Evolutionary conservation across 2,888 invertebrate genomes (phyloP), one percentile per base, ranked within the genome.

Genomic region (Eupithecia pulchellata): DNA sequence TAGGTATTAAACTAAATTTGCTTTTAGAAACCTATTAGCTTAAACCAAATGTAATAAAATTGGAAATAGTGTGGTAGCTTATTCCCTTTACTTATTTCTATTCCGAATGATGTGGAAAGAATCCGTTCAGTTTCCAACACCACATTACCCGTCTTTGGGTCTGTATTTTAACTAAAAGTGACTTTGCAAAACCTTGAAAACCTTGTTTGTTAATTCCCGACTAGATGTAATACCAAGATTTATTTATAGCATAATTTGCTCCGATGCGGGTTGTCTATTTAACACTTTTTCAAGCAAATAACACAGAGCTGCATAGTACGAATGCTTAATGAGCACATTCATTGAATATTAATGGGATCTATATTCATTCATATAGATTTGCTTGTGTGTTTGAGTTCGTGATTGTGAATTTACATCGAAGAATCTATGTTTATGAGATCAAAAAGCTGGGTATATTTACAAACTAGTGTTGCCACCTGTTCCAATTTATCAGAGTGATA

Each of bases 211-310:
- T 52, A 52, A 52, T 52, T 25, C 20, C 4, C 52, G 25, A 52
- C 25, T 52, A 25, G 52, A 11, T 47, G 2, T 20, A 47, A 47
- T 20, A 25, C 20, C 25, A 25, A 25, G 52, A 52, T 52, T 52
- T 52, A 52, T 52, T 52, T 52, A 52, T 52, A 52, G 20, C 20
- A n/a, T n/a, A 20, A 17, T 52, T 47, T 47, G 8, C 20, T 47
- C 47, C 20, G 20, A 52, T 52, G 52, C 20, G 52, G 57, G 20
- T 57, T 3, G 17, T 17, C 57, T 29, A 27, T 57, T 29, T 9
- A 57, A 57, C 57, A 57, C 25, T 57, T 57, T 60, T 60, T n/a
- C 2, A 32, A 60, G 32, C n/a, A 60, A 60, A 60, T 20, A 60
- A 60, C 11, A n/a, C n/a, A 20, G n/a, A 47, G n/a, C 32, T 60